Evolutionary conservation across 1,140 invertebrate species (phyloP), one percentile per base, ranked within the genome.

Genomic region (Tetragonula clypearis): DNA sequence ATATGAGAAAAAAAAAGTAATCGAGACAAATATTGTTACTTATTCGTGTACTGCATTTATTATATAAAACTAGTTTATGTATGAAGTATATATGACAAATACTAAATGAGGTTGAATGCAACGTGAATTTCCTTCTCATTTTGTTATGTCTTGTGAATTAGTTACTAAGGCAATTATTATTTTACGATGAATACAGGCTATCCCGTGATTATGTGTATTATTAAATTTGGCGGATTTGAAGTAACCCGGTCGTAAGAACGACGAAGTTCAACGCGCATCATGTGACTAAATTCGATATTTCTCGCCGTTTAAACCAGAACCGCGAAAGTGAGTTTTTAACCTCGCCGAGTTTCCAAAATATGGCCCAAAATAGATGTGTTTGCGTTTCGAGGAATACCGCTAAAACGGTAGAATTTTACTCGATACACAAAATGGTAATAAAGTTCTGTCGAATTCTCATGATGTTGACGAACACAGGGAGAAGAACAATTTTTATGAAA

Each of bases 241-340:
- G 23, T 62, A 62, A 62, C 4, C n/a, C n/a, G 14, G 21, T 23
- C 11, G 23, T 62, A 62, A 62, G 23, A 62, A 62, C 23, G 23
- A 12, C 3, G n/a, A 62, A 12, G n/a, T n/a, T 62, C 14, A 62
- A n/a, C n/a, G 49, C 11, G 19, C 23, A 30, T 21, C 80, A 68
- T 30, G 60, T 75, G 49, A 80, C 35, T 9, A 14, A 23, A 21
- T 55, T 65, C 60, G 60, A 66, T 75, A 58, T 21, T 65, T 66
- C 21, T 76, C 49, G n/a, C n/a, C 35, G 65, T 82, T 82, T 55
- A 55, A 82, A 41, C 65, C 68, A 26, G 19, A 72, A 14, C 26
- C 49, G 56, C 68, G 35, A 71, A n/a, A 21, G n/a, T 74, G n/a
- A 19, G 8, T n/a, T 35, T 60, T 60, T n/a, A 26, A 41, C 41